These are phyloP conservation scores for Drosophila falleni DNA, from an alignment of 2,888 invertebrate genomes.

Conservation along the genomic window DNA sequence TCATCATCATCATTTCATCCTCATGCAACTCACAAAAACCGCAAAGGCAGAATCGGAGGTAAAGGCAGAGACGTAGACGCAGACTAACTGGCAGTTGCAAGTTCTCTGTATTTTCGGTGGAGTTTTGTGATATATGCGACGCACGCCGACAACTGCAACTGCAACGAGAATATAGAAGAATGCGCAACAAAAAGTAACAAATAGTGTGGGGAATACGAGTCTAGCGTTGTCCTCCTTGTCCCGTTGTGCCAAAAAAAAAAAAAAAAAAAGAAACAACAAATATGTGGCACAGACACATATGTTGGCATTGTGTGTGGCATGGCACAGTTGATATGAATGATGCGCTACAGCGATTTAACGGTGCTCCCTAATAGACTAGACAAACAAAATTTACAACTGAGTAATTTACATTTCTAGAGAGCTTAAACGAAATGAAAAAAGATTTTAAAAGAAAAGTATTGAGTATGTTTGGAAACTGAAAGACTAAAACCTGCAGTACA, in stretches of 20 bases:
- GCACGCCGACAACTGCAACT: slow-evolving; percentile 63
- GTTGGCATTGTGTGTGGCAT: slow-evolving; percentile 33
- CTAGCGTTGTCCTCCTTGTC: slow-evolving; percentile 5
- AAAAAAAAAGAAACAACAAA: slow-evolving; percentile 13
- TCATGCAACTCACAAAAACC: slow-evolving; percentile 62
- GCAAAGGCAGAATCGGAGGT: slow-evolving; percentile 39
- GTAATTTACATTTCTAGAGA: not conserved
- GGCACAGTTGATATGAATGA: slow-evolving; percentile 8
- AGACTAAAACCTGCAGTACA: too few relatives aligned
- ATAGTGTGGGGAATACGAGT: slow-evolving; percentile 46
- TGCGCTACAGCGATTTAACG: slow-evolving; percentile 33
- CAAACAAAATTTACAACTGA: too few relatives aligned
- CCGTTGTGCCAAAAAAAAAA: slow-evolving; percentile 9
- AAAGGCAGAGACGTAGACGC: slow-evolving; percentile 1
- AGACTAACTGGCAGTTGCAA: slow-evolving; percentile 20
- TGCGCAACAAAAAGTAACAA: slow-evolving; percentile 58
- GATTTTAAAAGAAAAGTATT: not conserved
- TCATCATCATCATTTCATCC: slow-evolving; percentile 39
- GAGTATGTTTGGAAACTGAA: too few relatives aligned
- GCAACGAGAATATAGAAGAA: slow-evolving; percentile 32
- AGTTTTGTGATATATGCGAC: slow-evolving; percentile 73
- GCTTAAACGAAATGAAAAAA: not conserved
- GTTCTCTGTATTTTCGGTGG: slow-evolving; percentile 29
- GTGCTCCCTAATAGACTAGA: not conserved
- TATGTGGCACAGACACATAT: slow-evolving; percentile 39